phyloP scores from a whole-genome alignment of 2,113 vertebrate species.

The Chloebia gouldiae region DNA sequence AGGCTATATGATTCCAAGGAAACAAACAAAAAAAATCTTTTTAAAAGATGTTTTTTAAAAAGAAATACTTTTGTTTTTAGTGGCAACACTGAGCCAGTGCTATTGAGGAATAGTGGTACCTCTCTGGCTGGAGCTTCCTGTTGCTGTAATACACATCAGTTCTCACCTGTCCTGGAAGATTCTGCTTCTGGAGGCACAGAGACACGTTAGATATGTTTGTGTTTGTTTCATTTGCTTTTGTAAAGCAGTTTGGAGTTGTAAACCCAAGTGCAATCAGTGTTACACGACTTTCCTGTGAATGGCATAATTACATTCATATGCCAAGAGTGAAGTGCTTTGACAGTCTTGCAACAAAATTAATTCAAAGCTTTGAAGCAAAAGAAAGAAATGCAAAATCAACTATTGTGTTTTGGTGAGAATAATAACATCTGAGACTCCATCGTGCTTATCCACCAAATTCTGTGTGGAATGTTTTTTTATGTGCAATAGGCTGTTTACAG shows the following conservation, averaged over 20 bases:
- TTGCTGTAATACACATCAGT: not conserved
- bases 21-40: not conserved
- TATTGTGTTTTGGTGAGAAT: conserved; percentile 15
- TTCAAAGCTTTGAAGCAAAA: conserved; percentile 26
- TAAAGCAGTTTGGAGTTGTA: conserved; percentile 50
- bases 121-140: conserved; percentile 41
- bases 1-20: not conserved
- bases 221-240: conserved; percentile 51
- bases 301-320: conserved; percentile 65
- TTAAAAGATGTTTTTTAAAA: not conserved
- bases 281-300: conserved; percentile 48
- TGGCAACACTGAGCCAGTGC: not conserved
- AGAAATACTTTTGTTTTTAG: not conserved
- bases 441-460: not conserved
- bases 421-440: not conserved
- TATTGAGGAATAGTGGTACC: not conserved
- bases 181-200: not conserved
- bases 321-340: conserved; percentile 44
- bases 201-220: conserved; percentile 50
- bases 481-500: conserved; percentile 1
- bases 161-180: conserved; percentile 16
- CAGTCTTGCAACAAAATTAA: not conserved
- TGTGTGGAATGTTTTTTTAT: not conserved
- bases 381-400: not conserved
- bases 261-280: conserved; percentile 33